phyloP scores from a whole-genome alignment of 2,113 vertebrate genomes.

The Pedionomus torquatus region DNA sequence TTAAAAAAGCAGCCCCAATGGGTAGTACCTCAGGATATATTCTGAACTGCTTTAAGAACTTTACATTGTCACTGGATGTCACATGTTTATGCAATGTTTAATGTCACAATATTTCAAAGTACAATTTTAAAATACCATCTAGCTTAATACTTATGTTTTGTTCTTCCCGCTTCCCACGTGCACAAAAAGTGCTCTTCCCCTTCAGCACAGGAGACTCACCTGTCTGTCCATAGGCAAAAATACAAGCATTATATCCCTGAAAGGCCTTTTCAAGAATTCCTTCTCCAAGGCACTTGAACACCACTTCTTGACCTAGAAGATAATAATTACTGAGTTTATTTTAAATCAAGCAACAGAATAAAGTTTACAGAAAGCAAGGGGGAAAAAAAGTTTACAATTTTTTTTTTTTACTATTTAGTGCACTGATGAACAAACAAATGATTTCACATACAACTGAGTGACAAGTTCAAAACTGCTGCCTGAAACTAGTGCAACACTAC shows the following conservation, averaged over 20 bases:
- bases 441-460: neutral
- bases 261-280: conserved; percentile 99
- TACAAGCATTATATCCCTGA: conserved; percentile 99
- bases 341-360: neutral
- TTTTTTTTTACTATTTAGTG: neutral
- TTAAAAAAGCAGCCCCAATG: neutral
- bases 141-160: neutral
- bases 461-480: neutral
- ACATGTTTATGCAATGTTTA: neutral
- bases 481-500: neutral
- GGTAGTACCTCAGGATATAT: neutral
- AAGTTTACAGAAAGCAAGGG: neutral
- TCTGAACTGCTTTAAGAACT: neutral
- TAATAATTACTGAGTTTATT: conserved; percentile 15
- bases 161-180: neutral
- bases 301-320: conserved; percentile 93
- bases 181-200: neutral
- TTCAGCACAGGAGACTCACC: conserved; percentile 72
- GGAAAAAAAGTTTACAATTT: neutral
- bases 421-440: neutral
- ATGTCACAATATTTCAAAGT: neutral
- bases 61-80: neutral
- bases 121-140: neutral
- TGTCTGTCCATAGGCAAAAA: conserved; percentile 99
- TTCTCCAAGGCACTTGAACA: conserved; percentile 99